phyloP scores from a whole-genome alignment of 2,113 vertebrate species.

The Pachypanchax playfairii region DNA sequence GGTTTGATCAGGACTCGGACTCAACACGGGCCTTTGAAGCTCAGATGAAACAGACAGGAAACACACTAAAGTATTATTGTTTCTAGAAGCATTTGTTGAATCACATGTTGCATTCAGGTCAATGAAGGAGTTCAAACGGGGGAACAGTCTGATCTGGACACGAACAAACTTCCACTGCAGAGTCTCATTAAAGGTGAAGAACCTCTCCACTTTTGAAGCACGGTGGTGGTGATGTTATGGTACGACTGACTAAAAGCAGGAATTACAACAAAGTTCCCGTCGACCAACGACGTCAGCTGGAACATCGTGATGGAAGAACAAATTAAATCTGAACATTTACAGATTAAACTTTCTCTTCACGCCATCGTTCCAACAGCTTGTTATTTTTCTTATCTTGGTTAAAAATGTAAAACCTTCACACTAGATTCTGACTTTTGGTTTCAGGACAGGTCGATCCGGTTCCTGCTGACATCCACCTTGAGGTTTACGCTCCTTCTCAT shows the following conservation, averaged over 20 bases:
- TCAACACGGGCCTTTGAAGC: slow-evolving; percentile 56
- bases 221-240: not conserved
- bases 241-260: not conserved
- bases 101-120: slow-evolving; percentile 9
- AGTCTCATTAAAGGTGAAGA: too few species aligned
- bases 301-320: too few species aligned
- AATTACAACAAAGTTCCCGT: too few species aligned
- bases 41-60: slow-evolving; percentile 11
- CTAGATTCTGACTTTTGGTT: too few species aligned
- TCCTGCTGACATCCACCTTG: not conserved
- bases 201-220: not conserved
- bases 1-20: slow-evolving; percentile 39
- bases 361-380: too few species aligned
- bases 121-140: not conserved
- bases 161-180: slow-evolving; percentile 5
- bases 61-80: slow-evolving; percentile 28
- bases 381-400: too few species aligned
- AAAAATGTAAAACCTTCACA: too few species aligned
- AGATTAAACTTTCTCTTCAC: too few species aligned
- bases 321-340: too few species aligned
- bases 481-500: not conserved
- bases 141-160: slow-evolving; percentile 12
- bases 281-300: too few species aligned
- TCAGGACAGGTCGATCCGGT: too few species aligned
- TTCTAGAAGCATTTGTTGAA: slow-evolving; percentile 23